Percentiles rank a stretch among this genome's conserved stretches.
Conservation (phyloP, 2,113 vertebrate genomes). For the Sapajus apella region DNA sequence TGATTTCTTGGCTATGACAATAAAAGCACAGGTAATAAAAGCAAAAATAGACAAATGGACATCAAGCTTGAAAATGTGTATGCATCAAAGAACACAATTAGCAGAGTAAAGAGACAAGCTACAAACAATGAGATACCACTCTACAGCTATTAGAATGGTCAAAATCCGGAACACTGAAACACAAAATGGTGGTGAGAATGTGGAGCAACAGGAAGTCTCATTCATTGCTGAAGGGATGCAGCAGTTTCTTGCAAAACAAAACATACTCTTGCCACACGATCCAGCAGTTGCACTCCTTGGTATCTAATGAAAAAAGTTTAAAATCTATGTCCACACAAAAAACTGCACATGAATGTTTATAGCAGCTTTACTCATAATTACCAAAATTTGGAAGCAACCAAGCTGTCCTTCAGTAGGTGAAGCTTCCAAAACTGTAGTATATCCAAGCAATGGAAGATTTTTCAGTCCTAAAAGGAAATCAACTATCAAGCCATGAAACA, state of each 20-base stretch:
- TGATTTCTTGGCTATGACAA: neutral
- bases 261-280: neutral
- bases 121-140: neutral
- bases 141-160: neutral
- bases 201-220: neutral
- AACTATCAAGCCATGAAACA: too few relatives aligned
- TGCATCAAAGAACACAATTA: neutral
- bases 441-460: too few relatives aligned
- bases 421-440: neutral
- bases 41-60: neutral
- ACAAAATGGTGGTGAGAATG: neutral
- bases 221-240: neutral
- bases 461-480: too few relatives aligned
- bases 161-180: neutral
- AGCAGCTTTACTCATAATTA: neutral
- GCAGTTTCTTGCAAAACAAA: neutral
- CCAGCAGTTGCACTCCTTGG: neutral
- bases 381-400: neutral
- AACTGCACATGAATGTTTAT: neutral
- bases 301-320: neutral
- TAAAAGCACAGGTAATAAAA: neutral
- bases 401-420: neutral
- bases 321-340: neutral
- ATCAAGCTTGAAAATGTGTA: neutral
- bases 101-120: neutral